Percentiles rank a stretch among this genome's conserved stretches.
phyloP scores from a whole-genome alignment of 2,797 vertebrate genomes.

The Microcaecilia unicolor region DNA sequence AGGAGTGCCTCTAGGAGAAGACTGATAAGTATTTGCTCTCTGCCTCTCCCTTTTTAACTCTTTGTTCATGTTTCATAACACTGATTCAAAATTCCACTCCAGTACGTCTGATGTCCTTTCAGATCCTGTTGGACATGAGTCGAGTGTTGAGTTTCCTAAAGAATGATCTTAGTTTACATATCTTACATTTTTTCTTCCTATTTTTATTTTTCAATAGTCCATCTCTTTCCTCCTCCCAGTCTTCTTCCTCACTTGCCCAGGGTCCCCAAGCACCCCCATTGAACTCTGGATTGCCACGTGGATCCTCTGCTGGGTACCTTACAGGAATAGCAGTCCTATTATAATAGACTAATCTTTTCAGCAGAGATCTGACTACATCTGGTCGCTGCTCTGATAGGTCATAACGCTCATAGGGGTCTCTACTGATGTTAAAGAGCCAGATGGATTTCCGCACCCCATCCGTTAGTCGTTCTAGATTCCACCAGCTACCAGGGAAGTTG shows the following conservation, averaged over 20 bases:
- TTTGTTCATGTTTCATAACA: too few relatives aligned
- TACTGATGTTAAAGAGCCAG: conserved; percentile 93
- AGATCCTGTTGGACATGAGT: conserved; percentile 90
- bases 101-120: conserved; percentile 14
- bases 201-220: conserved; percentile 50
- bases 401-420: conserved; percentile 81
- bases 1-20: too few relatives aligned
- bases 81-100: too few relatives aligned
- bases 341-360: conserved; percentile 78
- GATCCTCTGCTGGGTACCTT: conserved; percentile 86
- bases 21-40: too few relatives aligned
- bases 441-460: conserved; percentile 62
- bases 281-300: conserved; percentile 77
- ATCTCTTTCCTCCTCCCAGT: conserved; percentile 45
- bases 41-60: too few relatives aligned
- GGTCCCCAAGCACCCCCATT: conserved; percentile 92
- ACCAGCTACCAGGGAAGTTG: conserved; percentile 83
- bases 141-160: conserved; percentile 84
- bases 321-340: conserved; percentile 87
- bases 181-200: conserved; percentile 80
- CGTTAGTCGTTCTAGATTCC: conserved; percentile 84
- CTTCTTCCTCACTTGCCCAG: conserved; percentile 80
- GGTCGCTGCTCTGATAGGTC: conserved; percentile 77
- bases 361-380: conserved; percentile 76
- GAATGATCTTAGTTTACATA: conserved; percentile 81